phyloP scores from a whole-genome alignment of 2,888 invertebrate species.

The Amorpha juglandis region DNA sequence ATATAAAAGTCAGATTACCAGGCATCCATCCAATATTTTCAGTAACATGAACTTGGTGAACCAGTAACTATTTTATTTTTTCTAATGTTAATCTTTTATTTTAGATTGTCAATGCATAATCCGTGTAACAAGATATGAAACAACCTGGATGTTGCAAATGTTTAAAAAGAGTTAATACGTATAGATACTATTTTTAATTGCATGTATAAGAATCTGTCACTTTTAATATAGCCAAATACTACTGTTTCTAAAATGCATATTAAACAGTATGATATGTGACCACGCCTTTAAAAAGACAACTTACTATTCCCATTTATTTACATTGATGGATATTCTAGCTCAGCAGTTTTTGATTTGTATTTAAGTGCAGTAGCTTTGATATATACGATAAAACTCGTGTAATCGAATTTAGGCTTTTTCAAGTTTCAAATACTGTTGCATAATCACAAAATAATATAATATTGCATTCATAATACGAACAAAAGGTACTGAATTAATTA shows the following conservation, averaged over 20 bases:
- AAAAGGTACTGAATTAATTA: not conserved
- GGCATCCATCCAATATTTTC: no score
- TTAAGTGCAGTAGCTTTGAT: slow-evolving; percentile 71
- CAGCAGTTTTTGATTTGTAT: slow-evolving; percentile 76
- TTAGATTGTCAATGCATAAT: no score
- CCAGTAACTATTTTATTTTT: no score
- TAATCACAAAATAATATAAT: not conserved
- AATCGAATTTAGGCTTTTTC: slow-evolving; percentile 21
- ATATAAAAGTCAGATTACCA: no score
- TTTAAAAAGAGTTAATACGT: no score
- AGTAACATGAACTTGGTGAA: no score
- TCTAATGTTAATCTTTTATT: no score
- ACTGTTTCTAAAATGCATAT: not conserved
- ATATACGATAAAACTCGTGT: slow-evolving; percentile 47
- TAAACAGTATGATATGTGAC: slow-evolving; percentile 44
- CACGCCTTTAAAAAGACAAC: slow-evolving; percentile 45
- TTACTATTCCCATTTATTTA: slow-evolving; percentile 61
- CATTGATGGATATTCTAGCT: slow-evolving; percentile 78
- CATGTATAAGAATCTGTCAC: no score
- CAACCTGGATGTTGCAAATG: no score
- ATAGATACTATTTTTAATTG: no score
- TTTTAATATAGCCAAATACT: not conserved
- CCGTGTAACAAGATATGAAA: no score
- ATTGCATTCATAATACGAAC: not conserved
- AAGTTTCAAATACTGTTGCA: slow-evolving; percentile 4